Base-by-base conservation (phyloP, 2,888 invertebrate genomes). In the Sinodicranocentrus sp. region DNA sequence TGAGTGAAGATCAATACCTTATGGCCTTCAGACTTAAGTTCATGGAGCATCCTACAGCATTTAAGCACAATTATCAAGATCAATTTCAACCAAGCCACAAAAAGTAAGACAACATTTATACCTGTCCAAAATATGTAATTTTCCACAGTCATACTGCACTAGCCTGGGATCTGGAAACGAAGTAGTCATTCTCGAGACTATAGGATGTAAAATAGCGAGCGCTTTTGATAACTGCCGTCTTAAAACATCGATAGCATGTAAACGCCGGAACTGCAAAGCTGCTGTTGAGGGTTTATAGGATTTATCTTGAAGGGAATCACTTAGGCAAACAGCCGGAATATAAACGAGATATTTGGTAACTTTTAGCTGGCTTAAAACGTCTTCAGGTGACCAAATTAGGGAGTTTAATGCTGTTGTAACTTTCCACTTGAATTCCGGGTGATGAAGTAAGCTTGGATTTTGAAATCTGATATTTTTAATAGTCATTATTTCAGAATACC, bases 81-180 rank as follows among this genome's bases (percentile, higher is more conserved):
- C n/a, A n/a, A n/a, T n/a, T n/a, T n/a, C n/a, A n/a, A n/a, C n/a
- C n/a, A n/a, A n/a, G n/a, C n/a, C n/a, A n/a, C n/a, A n/a, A n/a
- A n/a, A n/a, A n/a, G n/a, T n/a, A n/a, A n/a, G n/a, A n/a, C n/a
- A n/a, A n/a, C n/a, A n/a, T n/a, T n/a, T n/a, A n/a, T n/a, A 88
- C 87, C 39, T 78, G 52, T 88, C 85, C 25, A 89, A 57, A 2
- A 80, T 82, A 75, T 89, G 89, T 1, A 89, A 78, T 23, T 89
- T 90, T 91, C 98, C 99, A 91, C 99, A 99, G 92, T 99, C 99
- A 91, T 98, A 99, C 91, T 99, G 98, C 90, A 99, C 98, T 73
- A 99, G 94, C 76, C 98, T 92, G n/a, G 97, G 95, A 92, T 99
- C 99, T 19, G 99, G 99, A 91, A 99, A 99, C 91, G 97, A 96